Percentiles rank a stretch among this genome's conserved stretches.
These are phyloP conservation scores for Spheniscus humboldti DNA, from an alignment of 2,797 vertebrate species.

Conservation along the genomic window DNA sequence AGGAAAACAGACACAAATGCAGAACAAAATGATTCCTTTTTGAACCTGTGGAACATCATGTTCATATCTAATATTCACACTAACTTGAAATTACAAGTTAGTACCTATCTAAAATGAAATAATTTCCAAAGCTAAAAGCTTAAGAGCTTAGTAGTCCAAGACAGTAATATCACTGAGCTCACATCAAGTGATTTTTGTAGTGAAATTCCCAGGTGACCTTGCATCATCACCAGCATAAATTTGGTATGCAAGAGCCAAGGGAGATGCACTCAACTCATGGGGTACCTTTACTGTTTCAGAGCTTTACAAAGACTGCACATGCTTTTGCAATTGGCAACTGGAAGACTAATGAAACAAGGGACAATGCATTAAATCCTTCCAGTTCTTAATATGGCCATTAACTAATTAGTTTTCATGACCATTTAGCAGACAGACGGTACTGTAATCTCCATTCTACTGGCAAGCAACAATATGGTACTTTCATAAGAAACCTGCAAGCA, in stretches of 20 bases:
- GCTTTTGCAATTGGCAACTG: neutral
- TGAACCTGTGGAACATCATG: neutral
- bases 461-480: neutral
- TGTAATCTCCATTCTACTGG: neutral
- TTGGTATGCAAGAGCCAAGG: neutral
- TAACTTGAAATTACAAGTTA: slow-evolving; percentile 1
- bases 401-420: neutral
- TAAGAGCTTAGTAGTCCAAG: neutral
- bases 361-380: neutral
- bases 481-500: neutral
- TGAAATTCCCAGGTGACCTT: neutral
- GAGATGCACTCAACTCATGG: neutral
- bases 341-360: neutral
- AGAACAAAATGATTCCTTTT: slow-evolving; percentile 18
- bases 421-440: neutral
- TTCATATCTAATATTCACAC: neutral
- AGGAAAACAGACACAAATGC: neutral
- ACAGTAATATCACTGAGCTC: neutral
- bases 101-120: neutral
- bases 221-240: neutral
- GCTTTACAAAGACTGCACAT: neutral
- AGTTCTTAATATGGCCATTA: neutral
- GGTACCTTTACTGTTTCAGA: neutral
- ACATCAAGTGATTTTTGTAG: neutral
- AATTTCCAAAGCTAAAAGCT: neutral